A percentile compares a stretch with the other conserved stretches of the same genome.
Evolutionary conservation across 2,888 invertebrate genomes (phyloP).

Genomic region (Caenorhabditis japonica): DNA sequence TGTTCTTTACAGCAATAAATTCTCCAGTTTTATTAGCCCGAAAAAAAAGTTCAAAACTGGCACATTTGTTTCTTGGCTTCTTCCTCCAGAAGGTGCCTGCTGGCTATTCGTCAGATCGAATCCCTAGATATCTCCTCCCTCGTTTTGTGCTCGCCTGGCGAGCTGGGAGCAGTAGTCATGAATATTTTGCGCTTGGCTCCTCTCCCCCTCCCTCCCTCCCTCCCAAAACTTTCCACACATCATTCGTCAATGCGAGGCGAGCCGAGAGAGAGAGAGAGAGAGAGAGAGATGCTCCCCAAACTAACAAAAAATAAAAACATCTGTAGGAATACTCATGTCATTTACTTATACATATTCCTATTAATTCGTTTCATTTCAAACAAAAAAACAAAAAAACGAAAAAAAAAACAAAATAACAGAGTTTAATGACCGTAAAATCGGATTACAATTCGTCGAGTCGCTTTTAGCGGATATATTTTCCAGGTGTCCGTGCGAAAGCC

Average conservation of each 20-base stretch:
- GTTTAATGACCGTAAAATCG: too few species aligned
- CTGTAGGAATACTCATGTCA: too few species aligned
- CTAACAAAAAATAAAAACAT: too few species aligned
- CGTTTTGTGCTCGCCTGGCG: conserved; percentile 30
- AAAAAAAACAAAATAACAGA: conserved; percentile 21
- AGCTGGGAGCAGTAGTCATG: too few species aligned
- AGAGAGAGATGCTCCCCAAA: too few species aligned
- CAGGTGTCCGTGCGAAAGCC: too few species aligned
- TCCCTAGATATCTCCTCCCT: conserved; percentile 38
- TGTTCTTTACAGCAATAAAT: background rate
- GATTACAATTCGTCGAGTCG: too few species aligned
- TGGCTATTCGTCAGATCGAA: conserved; percentile 42
- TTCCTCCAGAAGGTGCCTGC: too few species aligned
- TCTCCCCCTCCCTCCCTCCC: background rate
- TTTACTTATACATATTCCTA: too few species aligned
- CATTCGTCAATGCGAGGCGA: conserved; percentile 43
- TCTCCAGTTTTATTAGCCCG: background rate
- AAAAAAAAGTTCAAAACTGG: background rate
- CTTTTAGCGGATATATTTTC: too few species aligned
- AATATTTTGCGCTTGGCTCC: conserved; percentile 34
- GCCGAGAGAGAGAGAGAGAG: too few species aligned
- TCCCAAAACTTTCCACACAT: conserved; percentile 42
- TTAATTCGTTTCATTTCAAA: conserved; percentile 7
- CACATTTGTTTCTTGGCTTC: too few species aligned
- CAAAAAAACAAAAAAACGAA: conserved; percentile 23